Percentiles rank a stretch among this genome's conserved stretches.
phyloP scores from a whole-genome alignment of 2,113 vertebrate species.

The Acanthisitta chloris region DNA sequence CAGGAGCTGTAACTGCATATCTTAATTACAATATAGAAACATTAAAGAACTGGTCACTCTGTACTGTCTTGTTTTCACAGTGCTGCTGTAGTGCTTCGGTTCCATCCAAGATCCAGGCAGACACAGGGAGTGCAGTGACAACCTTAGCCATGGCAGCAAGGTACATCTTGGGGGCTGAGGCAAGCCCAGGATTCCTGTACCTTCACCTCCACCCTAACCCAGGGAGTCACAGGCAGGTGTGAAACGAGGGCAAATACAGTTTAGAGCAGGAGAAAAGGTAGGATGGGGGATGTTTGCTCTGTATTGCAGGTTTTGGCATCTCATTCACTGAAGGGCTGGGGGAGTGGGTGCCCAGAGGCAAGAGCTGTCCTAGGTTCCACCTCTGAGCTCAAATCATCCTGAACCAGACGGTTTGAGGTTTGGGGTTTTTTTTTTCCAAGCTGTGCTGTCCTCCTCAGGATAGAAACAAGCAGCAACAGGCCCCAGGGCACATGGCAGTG shows the following conservation, averaged over 20 bases:
- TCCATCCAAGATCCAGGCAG: accelerated
- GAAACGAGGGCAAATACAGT: accelerated
- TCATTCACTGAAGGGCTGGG: not conserved
- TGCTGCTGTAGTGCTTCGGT: not conserved
- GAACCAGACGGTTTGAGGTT: too few species aligned
- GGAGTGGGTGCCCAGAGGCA: not conserved
- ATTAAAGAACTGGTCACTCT: constrained; percentile 19
- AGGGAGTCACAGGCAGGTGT: not conserved
- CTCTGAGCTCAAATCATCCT: not conserved
- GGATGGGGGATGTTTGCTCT: not conserved
- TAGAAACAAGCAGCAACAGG: not conserved
- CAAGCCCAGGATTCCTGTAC: not conserved
- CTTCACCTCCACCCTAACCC: not conserved
- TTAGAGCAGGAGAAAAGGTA: not conserved
- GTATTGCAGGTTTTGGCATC: not conserved
- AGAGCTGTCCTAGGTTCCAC: accelerated
- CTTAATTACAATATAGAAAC: constrained; percentile 44
- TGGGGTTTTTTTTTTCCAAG: too few species aligned
- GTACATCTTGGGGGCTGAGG: accelerated
- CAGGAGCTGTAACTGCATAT: constrained; percentile 37
- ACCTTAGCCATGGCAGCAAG: accelerated
- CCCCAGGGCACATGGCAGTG: not conserved
- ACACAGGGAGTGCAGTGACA: accelerated
- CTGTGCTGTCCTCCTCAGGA: not conserved
- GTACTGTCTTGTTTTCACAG: not conserved